Conservation (phyloP, 2,888 invertebrate species). For the Cheiracanthium punctorium region DNA sequence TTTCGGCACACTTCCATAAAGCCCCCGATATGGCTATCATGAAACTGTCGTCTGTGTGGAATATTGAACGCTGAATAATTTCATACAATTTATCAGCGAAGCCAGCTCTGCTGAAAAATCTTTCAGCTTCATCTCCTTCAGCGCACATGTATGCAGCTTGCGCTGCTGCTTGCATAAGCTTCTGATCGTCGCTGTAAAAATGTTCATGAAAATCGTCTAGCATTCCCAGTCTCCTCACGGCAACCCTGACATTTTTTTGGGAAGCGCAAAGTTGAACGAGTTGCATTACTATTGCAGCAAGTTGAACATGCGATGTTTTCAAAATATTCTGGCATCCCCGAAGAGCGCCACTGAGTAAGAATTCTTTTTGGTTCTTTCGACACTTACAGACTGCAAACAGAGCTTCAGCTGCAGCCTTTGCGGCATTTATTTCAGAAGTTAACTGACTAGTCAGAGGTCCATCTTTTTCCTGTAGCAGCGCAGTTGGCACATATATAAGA, state of each 20-base stretch:
- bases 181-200: constrained; percentile 46
- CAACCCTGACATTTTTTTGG: constrained; percentile 16
- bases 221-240: constrained; percentile 27
- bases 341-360: constrained; percentile 47
- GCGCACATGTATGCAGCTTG: constrained; percentile 44
- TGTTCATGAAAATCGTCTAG: constrained; percentile 42
- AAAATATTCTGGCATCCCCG: constrained; percentile 53
- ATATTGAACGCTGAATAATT: constrained; percentile 46
- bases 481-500: constrained; percentile 42
- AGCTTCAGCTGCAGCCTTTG: constrained; percentile 42
- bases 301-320: constrained; percentile 30
- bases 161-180: constrained; percentile 44
- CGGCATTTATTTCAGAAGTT: constrained; percentile 14
- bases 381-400: constrained; percentile 38
- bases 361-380: constrained; percentile 40
- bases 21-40: constrained; percentile 50
- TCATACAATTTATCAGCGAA: constrained; percentile 49
- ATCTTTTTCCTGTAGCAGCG: constrained; percentile 15
- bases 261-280: constrained; percentile 35
- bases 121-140: constrained; percentile 18
- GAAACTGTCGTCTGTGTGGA: constrained; percentile 37
- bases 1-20: constrained; percentile 53
- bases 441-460: constrained; percentile 17
- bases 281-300: constrained; percentile 28
- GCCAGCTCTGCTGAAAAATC: constrained; percentile 35